Base-by-base conservation (phyloP, 1,140 invertebrate genomes). In the Medauroidea extradentata region DNA sequence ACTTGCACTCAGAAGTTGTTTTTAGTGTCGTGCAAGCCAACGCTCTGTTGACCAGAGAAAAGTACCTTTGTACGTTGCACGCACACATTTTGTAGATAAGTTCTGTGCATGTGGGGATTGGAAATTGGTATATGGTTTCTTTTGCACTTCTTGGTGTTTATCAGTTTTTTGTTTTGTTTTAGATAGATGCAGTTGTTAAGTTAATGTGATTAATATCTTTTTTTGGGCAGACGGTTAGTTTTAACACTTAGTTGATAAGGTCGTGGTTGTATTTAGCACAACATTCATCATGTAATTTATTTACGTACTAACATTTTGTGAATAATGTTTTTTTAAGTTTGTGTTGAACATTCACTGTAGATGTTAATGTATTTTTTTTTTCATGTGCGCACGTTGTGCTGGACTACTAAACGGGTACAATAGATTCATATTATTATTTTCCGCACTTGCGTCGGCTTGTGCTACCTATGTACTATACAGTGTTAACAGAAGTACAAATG, bases 321-420 rank as follows among this genome's bases (percentile, higher is more conserved):
- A 34, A 9, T 27, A 49, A 24, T 57, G 39, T 57, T 48, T 50
- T 41, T 49, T 57, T 49, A 49, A 49, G 11, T 23, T 34, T 34
- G 29, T 34, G 29, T 34, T 34, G 11, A 34, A 34, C 29, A 34
- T 34, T 34, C 29, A 34, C 29, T 11, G 29, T 34, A 34, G 29
- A 57, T 34, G 25, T 53, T 53, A 41, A 49, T 57, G 23, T 18
- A 25, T 56, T 19, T 56, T 29, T 56, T 43, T 46, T 34, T 46
- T 57, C 38, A 43, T 57, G 11, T 23, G 44, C 39, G 56, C 56
- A 57, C 56, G 42, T 57, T 48, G 56, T 50, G 56, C 48, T 57
- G 48, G 56, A 57, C 13, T 57, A 57, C 56, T 57, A 57, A 57
- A 57, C 56, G 56, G 56, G 56, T 57, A 57, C 42, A 57, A 54